Percentiles rank a stretch among this genome's conserved stretches.
These are phyloP conservation scores for Endomychus coccineus DNA, from an alignment of 2,888 invertebrate genomes.

Conservation along the genomic window DNA sequence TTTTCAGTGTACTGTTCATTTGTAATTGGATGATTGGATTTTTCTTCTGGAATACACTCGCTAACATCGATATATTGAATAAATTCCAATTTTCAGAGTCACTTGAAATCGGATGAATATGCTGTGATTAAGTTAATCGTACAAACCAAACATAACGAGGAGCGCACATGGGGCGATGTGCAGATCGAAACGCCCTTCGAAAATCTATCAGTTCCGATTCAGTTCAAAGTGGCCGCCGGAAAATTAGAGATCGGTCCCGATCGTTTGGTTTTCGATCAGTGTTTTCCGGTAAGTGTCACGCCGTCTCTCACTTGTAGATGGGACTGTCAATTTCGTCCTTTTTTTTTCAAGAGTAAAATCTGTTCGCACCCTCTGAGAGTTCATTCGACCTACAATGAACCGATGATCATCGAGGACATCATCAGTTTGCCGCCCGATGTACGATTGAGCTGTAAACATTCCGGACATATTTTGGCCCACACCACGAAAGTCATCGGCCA, in stretches of 20 bases:
- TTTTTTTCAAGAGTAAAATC: conserved; percentile 59
- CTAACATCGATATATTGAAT: too few species aligned
- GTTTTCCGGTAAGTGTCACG: conserved; percentile 60
- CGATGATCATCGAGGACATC: conserved; percentile 68
- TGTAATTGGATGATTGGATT: too few species aligned
- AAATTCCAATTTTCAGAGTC: conserved; percentile 49
- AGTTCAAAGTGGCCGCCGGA: conserved; percentile 68
- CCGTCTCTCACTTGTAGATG: too few species aligned
- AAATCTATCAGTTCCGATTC: conserved; percentile 61
- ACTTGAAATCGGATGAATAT: conserved; percentile 53
- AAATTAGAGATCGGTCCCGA: conserved; percentile 61
- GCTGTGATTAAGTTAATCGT: conserved; percentile 67
- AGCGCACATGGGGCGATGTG: conserved; percentile 59
- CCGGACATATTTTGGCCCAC: conserved; percentile 46
- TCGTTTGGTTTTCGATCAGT: conserved; percentile 63
- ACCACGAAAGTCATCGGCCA: conserved; percentile 50
- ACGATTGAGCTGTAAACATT: conserved; percentile 51
- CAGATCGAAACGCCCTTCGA: conserved; percentile 67
- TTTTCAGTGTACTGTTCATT: too few species aligned
- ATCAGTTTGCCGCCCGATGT: conserved; percentile 55
- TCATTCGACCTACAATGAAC: conserved; percentile 71
- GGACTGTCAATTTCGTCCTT: background rate
- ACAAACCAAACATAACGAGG: conserved; percentile 60
- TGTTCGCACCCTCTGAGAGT: conserved; percentile 70
- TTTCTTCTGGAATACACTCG: too few species aligned